A percentile compares a stretch with the other conserved stretches of the same genome.
Conservation (phyloP, 2,888 invertebrate genomes). For the Adineta ricciae region DNA sequence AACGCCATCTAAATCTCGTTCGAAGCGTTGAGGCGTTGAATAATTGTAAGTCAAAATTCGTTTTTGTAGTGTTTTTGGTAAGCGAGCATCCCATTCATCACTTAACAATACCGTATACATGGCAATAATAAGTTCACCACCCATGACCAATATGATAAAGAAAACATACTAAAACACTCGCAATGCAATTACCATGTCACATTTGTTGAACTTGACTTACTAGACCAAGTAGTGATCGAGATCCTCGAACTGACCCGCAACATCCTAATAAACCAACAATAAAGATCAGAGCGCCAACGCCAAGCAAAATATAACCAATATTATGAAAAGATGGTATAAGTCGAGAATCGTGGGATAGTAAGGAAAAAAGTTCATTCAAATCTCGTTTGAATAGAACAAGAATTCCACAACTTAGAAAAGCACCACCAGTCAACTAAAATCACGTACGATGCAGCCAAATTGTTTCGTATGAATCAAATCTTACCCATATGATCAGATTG, state of each 20-base stretch:
- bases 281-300: slow-evolving; percentile 54
- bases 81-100: not conserved
- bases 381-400: slow-evolving; percentile 3
- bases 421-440: slow-evolving; percentile 54
- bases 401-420: slow-evolving; percentile 54
- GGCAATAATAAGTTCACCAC: slow-evolving; percentile 43
- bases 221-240: slow-evolving; percentile 51
- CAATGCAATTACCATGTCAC: not conserved
- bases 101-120: slow-evolving; percentile 38
- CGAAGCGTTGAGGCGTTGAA: not conserved
- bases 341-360: not conserved
- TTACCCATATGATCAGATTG: slow-evolving; percentile 45
- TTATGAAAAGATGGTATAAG: slow-evolving; percentile 42
- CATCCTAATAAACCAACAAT: slow-evolving; percentile 57
- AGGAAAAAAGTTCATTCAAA: not conserved
- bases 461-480: slow-evolving; percentile 27
- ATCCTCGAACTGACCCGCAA: slow-evolving; percentile 55
- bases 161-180: slow-evolving; percentile 42
- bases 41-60: slow-evolving; percentile 8
- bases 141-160: slow-evolving; percentile 43
- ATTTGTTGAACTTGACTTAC: slow-evolving; percentile 41
- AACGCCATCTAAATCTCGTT: not conserved
- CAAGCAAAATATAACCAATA: slow-evolving; percentile 54
- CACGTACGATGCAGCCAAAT: slow-evolving; percentile 13
- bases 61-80: not conserved